Evolutionary conservation across 1,140 invertebrate genomes (phyloP).

Genomic region (Saccostrea cuccullata): DNA sequence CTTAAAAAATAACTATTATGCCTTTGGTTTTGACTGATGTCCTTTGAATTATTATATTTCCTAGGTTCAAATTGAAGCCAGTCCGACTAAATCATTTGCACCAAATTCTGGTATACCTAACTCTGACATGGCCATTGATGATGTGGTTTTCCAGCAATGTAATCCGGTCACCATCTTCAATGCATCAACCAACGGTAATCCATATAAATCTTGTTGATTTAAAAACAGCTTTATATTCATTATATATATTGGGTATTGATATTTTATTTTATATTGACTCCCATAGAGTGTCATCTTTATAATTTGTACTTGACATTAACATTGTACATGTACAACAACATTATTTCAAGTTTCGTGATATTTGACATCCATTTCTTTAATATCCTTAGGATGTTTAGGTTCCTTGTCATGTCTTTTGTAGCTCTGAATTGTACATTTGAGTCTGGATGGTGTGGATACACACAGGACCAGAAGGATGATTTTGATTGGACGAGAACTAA

Average conservation of each 20-base stretch:
- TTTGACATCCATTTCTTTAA: no score
- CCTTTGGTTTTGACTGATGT: no score
- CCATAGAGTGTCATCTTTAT: no score
- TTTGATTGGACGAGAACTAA: constrained; percentile 87
- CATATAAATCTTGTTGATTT: neutral
- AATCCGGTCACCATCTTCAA: constrained; percentile 57
- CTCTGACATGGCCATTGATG: constrained; percentile 73
- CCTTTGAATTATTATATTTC: constrained; percentile 11
- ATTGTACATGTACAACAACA: no score
- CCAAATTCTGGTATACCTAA: constrained; percentile 48
- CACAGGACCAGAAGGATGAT: constrained; percentile 81
- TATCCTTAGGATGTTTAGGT: no score
- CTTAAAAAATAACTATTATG: no score
- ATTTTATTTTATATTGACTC: no score
- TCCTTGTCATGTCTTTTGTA: constrained; percentile 13
- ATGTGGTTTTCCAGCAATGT: constrained; percentile 71
- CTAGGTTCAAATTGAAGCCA: constrained; percentile 67
- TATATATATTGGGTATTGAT: no score
- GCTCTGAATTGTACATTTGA: constrained; percentile 74
- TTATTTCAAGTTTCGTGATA: no score
- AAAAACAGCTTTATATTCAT: neutral
- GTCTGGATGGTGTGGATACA: constrained; percentile 69
- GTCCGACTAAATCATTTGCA: constrained; percentile 58
- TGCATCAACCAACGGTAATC: constrained; percentile 22
- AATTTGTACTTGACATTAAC: no score